These are phyloP conservation scores for Anastatus disparis DNA, from an alignment of 1,140 invertebrate genomes.

Conservation along the genomic window DNA sequence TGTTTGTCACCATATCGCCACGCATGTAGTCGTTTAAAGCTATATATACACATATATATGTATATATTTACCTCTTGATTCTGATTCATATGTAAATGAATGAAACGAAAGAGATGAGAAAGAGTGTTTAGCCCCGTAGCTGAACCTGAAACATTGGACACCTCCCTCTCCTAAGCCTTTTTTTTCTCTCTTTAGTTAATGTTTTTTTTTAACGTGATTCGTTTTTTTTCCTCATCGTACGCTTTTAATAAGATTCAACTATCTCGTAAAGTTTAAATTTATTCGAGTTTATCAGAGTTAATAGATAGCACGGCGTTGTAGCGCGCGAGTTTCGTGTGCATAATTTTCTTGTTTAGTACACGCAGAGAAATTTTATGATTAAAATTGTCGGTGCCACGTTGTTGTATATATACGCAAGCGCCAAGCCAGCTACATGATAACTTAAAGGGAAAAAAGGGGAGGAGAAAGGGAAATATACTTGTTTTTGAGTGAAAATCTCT, in stretches of 20 bases:
- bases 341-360: conserved; percentile 23
- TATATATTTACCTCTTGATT: conserved; percentile 51
- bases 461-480: too few species aligned
- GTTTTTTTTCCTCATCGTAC: neutral
- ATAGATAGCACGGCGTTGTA: too few species aligned
- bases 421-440: too few species aligned
- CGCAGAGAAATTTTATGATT: neutral
- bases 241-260: conserved; percentile 25
- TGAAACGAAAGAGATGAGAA: conserved; percentile 22
- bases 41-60: conserved; percentile 25
- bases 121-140: conserved; percentile 3
- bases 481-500: too few species aligned
- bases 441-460: too few species aligned
- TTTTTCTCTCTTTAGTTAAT: conserved; percentile 8
- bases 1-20: conserved; percentile 61
- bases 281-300: conserved; percentile 12
- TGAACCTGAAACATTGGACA: neutral
- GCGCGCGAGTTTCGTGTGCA: neutral
- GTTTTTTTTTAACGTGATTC: neutral
- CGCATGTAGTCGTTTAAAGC: too few species aligned
- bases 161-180: neutral
- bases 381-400: too few species aligned
- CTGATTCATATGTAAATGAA: conserved; percentile 65
- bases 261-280: conserved; percentile 25
- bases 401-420: too few species aligned